Conservation (phyloP, 2,797 vertebrate species). For the Phyllotis vaccarum region DNA sequence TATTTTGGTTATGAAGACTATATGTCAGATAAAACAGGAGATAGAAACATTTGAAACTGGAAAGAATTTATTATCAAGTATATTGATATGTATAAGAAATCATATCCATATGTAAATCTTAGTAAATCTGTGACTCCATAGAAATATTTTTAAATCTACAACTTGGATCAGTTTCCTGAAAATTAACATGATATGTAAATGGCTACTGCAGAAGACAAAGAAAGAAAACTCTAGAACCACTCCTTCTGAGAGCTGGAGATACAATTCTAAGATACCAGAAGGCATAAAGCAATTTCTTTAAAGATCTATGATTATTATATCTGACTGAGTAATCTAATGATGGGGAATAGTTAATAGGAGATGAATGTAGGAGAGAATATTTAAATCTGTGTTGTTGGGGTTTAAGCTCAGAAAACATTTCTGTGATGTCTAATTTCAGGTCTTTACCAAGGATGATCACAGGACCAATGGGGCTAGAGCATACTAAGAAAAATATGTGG, state of each 20-base stretch:
- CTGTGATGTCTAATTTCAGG: background rate
- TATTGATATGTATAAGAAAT: background rate
- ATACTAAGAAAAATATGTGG: background rate
- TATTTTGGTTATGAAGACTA: background rate
- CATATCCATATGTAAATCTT: background rate
- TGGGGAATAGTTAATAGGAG: background rate
- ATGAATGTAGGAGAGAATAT: background rate
- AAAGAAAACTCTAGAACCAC: background rate
- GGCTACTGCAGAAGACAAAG: background rate
- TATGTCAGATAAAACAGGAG: background rate
- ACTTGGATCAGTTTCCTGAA: background rate
- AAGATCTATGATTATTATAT: conserved; percentile 12
- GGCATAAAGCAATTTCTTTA: background rate
- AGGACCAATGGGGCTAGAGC: background rate
- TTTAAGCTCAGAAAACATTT: background rate
- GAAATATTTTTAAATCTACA: background rate
- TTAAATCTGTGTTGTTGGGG: background rate
- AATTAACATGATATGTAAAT: background rate
- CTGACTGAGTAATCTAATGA: background rate
- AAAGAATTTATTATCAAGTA: background rate
- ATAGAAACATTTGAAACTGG: background rate
- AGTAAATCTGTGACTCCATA: background rate
- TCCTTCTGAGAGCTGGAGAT: background rate
- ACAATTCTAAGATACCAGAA: background rate
- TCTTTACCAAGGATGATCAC: background rate